phyloP scores from a whole-genome alignment of 2,888 invertebrate species.

The Philereme vetulata region DNA sequence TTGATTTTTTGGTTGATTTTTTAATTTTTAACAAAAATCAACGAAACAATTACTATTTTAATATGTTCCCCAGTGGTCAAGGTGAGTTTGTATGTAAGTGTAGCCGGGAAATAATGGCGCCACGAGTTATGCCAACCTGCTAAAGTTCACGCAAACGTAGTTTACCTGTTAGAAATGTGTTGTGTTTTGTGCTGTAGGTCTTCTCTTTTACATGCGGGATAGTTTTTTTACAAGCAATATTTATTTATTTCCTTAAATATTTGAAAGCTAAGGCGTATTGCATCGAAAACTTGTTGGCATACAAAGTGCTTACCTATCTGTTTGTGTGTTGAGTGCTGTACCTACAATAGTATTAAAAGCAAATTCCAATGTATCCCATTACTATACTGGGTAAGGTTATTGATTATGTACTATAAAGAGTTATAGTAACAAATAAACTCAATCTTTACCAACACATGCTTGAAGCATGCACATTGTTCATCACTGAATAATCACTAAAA shows the following conservation, averaged over 20 bases:
- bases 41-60: conserved; percentile 42
- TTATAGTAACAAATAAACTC: background rate
- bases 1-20: conserved; percentile 43
- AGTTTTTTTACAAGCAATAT: conserved; percentile 9
- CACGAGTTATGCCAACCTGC: conserved; percentile 18
- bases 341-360: conserved; percentile 4
- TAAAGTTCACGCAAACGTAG: conserved; percentile 17
- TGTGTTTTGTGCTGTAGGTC: conserved; percentile 33
- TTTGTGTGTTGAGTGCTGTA: conserved; percentile 8
- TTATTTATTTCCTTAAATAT: conserved; percentile 1
- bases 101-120: conserved; percentile 17
- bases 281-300: conserved; percentile 9
- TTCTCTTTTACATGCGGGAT: conserved; percentile 21
- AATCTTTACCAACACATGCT: background rate
- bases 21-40: conserved; percentile 40
- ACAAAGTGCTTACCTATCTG: conserved; percentile 12
- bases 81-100: conserved; percentile 32
- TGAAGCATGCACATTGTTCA: background rate
- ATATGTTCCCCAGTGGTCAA: conserved; percentile 43
- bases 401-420: background rate
- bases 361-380: conserved; percentile 22
- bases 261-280: conserved; percentile 1
- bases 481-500: too few species aligned
- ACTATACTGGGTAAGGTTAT: conserved; percentile 22
- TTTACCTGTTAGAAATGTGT: conserved; percentile 33